These are phyloP conservation scores for Garrulus glandarius DNA, from an alignment of 2,797 vertebrate species.

Conservation along the genomic window DNA sequence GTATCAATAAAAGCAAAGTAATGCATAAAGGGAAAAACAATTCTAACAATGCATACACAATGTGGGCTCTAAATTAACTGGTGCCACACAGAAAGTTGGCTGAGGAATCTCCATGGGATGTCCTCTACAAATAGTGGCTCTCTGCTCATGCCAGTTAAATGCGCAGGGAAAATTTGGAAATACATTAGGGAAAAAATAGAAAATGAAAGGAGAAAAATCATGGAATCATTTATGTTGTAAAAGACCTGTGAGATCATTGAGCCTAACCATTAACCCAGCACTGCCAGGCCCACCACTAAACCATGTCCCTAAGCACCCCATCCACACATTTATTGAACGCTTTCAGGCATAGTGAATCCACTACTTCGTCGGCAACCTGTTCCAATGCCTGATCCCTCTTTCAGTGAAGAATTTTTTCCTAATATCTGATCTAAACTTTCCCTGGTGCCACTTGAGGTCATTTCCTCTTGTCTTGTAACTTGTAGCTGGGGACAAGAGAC, in stretches of 20 bases:
- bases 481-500: not conserved
- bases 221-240: not conserved
- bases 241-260: not conserved
- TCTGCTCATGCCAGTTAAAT: not conserved
- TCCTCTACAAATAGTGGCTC: not conserved
- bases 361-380: too few species aligned
- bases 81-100: not conserved
- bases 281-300: not conserved
- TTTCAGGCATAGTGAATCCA: not conserved
- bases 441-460: not conserved
- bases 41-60: not conserved
- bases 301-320: not conserved
- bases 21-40: slow-evolving; percentile 2
- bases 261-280: not conserved
- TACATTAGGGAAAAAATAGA: not conserved
- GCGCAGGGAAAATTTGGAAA: not conserved
- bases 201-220: not conserved
- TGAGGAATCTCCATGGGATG: not conserved
- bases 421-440: not conserved
- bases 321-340: not conserved
- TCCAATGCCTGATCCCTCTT: not conserved
- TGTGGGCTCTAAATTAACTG: not conserved
- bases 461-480: not conserved
- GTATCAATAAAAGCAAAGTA: slow-evolving; percentile 40
- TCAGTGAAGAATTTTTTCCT: not conserved